Percentiles rank a stretch among this genome's conserved stretches.
Conservation (phyloP, 2,113 vertebrate species). For the Zosterops lateralis region DNA sequence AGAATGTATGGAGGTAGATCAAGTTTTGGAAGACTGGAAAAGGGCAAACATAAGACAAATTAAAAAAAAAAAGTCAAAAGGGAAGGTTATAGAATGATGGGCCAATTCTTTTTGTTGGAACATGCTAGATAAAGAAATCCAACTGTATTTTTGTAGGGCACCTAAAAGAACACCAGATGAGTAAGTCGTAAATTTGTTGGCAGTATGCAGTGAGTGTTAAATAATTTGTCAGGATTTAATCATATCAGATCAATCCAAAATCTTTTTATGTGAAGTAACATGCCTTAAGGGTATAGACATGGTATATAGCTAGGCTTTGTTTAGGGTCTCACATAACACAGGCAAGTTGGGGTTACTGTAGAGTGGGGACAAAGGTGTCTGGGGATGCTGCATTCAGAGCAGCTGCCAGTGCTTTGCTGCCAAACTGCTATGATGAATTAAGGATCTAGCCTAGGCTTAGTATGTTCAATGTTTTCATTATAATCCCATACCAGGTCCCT, state of each 20-base stretch:
- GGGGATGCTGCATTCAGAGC: neutral
- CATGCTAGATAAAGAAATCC: neutral
- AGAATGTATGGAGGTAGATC: neutral
- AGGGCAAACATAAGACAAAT: neutral
- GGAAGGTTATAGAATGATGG: neutral
- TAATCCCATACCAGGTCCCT: neutral
- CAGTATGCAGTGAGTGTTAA: slow-evolving; percentile 15
- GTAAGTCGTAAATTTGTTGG: neutral
- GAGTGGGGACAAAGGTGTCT: neutral
- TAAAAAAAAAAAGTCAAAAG: neutral
- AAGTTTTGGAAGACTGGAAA: neutral
- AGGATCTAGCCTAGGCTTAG: neutral
- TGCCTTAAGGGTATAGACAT: neutral
- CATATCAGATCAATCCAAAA: slow-evolving; percentile 27
- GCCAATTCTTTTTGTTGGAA: neutral
- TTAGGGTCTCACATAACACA: neutral
- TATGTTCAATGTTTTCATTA: neutral
- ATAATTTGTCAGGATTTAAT: slow-evolving; percentile 46
- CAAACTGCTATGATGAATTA: neutral
- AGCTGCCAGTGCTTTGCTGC: neutral
- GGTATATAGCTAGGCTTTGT: neutral
- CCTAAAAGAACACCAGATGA: neutral
- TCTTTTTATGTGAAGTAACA: neutral
- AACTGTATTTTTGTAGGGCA: neutral
- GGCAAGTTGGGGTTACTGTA: neutral